Conservation (phyloP, 1,140 invertebrate genomes). For the Hyphantria cunea region DNA sequence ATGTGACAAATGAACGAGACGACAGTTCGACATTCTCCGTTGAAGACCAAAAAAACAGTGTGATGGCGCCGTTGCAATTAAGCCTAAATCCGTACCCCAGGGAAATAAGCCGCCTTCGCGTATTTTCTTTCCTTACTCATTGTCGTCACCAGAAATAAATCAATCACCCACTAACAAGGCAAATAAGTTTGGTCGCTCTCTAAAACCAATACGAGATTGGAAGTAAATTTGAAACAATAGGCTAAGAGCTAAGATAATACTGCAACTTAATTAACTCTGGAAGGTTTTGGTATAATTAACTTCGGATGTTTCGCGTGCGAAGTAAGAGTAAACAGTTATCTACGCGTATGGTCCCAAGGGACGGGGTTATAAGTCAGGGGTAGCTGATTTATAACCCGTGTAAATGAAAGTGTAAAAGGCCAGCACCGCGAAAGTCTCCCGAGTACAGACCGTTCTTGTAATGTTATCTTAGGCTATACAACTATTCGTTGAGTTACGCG, state of each 20-base stretch:
- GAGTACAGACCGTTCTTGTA: slow-evolving; percentile 6
- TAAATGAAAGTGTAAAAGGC: slow-evolving; percentile 23
- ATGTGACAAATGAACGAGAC: slow-evolving; percentile 14
- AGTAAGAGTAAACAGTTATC: slow-evolving; percentile 19
- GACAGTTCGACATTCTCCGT: slow-evolving; percentile 15
- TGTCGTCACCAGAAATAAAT: slow-evolving; percentile 11
- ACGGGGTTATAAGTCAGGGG: background rate
- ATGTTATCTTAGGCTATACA: slow-evolving; percentile 16
- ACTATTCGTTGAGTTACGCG: slow-evolving; percentile 18
- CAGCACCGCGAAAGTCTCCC: background rate
- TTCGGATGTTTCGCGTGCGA: slow-evolving; percentile 29
- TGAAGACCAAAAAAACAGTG: slow-evolving; percentile 1
- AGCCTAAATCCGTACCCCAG: slow-evolving; percentile 10
- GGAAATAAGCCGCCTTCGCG: background rate
- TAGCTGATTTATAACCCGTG: slow-evolving; percentile 19
- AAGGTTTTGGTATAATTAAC: slow-evolving; percentile 41
- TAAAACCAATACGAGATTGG: slow-evolving; percentile 27
- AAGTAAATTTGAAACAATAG: slow-evolving; percentile 23
- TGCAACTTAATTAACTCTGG: slow-evolving; percentile 39
- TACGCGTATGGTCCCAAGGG: slow-evolving; percentile 8
- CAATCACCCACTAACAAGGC: slow-evolving; percentile 16
- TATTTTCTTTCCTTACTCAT: no score
- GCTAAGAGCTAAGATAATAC: slow-evolving; percentile 34
- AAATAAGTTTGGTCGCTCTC: slow-evolving; percentile 30
- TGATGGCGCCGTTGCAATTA: slow-evolving; percentile 12